Conservation (phyloP, 2,888 invertebrate species). For the Phytoseiulus persimilis region DNA sequence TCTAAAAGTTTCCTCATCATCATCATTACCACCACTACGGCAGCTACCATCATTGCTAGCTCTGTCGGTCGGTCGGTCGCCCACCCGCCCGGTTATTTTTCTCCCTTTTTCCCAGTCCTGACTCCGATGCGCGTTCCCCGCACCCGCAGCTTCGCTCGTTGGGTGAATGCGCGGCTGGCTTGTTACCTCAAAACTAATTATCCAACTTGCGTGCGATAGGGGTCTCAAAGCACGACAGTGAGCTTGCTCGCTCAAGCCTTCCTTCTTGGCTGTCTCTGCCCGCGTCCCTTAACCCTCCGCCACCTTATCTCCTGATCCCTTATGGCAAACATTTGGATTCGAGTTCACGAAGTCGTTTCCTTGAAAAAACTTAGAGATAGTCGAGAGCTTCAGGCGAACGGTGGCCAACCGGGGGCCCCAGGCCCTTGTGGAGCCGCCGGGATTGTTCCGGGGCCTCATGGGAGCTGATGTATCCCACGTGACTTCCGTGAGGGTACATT, state of each 20-base stretch:
- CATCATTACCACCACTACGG: neutral
- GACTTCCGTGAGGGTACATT: too few relatives aligned
- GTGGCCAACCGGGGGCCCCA: too few relatives aligned
- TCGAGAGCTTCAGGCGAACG: too few relatives aligned
- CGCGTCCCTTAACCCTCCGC: neutral
- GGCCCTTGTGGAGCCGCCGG: too few relatives aligned
- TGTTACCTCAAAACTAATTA: conserved; percentile 5
- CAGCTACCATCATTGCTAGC: too few relatives aligned
- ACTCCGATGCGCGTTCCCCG: neutral
- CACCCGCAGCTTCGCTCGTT: neutral
- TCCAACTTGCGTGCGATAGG: neutral
- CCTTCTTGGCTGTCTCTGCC: too few relatives aligned
- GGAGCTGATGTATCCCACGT: too few relatives aligned
- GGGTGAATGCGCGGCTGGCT: neutral
- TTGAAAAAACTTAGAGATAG: too few relatives aligned
- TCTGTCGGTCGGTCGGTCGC: too few relatives aligned
- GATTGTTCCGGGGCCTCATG: too few relatives aligned
- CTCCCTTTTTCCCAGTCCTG: neutral
- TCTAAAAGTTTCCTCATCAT: neutral
- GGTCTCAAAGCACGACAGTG: neutral
- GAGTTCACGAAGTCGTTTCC: neutral
- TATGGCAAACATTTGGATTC: neutral
- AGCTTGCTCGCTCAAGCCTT: neutral
- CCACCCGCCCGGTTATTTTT: neutral
- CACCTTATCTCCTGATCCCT: neutral